phyloP scores from a whole-genome alignment of 1,140 invertebrate species.

The Danaus melanippus region DNA sequence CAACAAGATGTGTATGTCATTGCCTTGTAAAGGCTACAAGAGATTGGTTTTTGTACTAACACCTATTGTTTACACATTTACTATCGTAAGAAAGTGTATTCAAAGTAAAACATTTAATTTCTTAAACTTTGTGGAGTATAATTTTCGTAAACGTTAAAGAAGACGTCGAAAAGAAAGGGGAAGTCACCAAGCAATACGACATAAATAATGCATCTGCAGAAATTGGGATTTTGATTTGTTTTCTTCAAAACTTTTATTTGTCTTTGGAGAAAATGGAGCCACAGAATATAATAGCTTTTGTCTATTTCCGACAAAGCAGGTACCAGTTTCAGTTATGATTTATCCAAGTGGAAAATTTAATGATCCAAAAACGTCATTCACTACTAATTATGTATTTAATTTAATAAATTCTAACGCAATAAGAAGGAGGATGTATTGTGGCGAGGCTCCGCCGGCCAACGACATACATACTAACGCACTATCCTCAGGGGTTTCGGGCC shows the following conservation, averaged over 20 bases:
- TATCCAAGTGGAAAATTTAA: background rate
- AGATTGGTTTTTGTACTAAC: no score
- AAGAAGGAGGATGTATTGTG: conserved; percentile 22
- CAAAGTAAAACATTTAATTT: no score
- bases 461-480: conserved; percentile 14
- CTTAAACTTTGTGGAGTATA: conserved; percentile 8
- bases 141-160: conserved; percentile 22
- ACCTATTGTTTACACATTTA: no score
- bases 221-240: conserved; percentile 71
- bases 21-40: no score
- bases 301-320: conserved; percentile 18
- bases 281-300: conserved; percentile 39
- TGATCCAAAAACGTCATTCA: no score
- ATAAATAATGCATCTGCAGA: conserved; percentile 68
- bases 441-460: conserved; percentile 13
- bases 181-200: conserved; percentile 60
- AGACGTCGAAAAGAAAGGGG: conserved; percentile 56
- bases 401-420: no score
- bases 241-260: conserved; percentile 67
- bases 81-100: no score
- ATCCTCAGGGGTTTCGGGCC: conserved; percentile 37
- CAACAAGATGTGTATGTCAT: conserved; percentile 38
- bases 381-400: no score
- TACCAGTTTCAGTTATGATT: background rate
- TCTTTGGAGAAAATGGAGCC: conserved; percentile 40